phyloP scores from a whole-genome alignment of 2,888 invertebrate species.

The Calameuta idolon region DNA sequence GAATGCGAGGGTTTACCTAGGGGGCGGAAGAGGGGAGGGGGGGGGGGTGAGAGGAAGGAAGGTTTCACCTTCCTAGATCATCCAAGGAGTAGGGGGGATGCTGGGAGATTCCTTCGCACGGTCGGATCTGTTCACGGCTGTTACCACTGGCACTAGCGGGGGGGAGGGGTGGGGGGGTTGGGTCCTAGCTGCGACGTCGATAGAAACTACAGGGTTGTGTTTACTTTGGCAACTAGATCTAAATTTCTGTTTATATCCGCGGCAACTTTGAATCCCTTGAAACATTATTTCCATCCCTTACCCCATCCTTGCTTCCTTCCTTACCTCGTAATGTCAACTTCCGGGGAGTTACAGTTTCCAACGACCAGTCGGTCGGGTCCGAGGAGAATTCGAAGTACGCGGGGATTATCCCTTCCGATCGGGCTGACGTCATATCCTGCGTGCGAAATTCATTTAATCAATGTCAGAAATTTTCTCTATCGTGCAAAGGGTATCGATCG shows the following conservation, averaged over 20 bases:
- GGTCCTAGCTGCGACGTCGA: no score
- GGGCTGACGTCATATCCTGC: no score
- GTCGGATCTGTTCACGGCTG: no score
- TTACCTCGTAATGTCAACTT: slow-evolving; percentile 10
- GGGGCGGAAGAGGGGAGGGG: slow-evolving; percentile 14
- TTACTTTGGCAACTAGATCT: slow-evolving; percentile 61
- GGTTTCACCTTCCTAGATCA: background rate
- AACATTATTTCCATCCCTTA: slow-evolving; percentile 49
- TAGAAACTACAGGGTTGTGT: slow-evolving; percentile 26
- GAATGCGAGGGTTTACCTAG: background rate
- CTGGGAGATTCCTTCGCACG: no score
- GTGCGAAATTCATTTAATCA: no score
- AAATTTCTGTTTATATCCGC: slow-evolving; percentile 62
- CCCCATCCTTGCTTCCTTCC: slow-evolving; percentile 3
- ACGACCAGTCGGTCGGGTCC: slow-evolving; percentile 18
- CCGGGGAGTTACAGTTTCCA: background rate
- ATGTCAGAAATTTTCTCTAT: no score
- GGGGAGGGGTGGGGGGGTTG: no score
- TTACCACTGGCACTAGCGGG: no score
- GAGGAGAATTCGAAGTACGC: no score
- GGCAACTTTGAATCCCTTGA: slow-evolving; percentile 53
- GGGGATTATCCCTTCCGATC: no score
- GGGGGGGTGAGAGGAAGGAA: slow-evolving; percentile 17
- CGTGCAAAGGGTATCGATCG: no score
- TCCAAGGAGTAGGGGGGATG: no score